These are phyloP conservation scores for Berghia stephanieae DNA, from an alignment of 1,140 invertebrate species.

Conservation along the genomic window DNA sequence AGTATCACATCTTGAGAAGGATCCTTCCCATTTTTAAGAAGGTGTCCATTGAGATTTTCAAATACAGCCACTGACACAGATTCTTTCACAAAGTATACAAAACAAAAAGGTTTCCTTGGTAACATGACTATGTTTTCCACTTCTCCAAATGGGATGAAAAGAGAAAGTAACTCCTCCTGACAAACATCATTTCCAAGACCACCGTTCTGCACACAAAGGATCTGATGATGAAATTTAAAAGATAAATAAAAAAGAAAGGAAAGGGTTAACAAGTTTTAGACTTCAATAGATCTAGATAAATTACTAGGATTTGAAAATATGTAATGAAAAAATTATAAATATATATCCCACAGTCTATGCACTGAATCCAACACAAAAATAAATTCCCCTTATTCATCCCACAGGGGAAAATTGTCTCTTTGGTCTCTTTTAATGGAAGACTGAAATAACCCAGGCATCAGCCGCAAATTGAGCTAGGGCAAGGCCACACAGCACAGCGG, in stretches of 20 bases:
- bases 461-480: no score
- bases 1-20: conserved; percentile 62
- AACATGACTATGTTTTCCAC: conserved; percentile 74
- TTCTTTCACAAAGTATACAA: conserved; percentile 71
- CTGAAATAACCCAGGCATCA: no score
- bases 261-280: no score
- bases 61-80: neutral
- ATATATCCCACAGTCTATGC: no score
- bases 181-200: conserved; percentile 79
- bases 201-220: conserved; percentile 77
- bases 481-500: no score
- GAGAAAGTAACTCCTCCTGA: conserved; percentile 72
- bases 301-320: no score
- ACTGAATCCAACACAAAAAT: no score
- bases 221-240: conserved; percentile 62
- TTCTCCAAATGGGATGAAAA: conserved; percentile 69
- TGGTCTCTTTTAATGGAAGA: no score
- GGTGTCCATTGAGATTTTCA: conserved; percentile 11
- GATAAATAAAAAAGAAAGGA: neutral
- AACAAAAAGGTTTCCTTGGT: conserved; percentile 79
- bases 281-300: no score
- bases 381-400: no score
- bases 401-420: no score
- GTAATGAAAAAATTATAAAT: no score
- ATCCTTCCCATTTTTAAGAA: conserved; percentile 10